These are phyloP conservation scores for Zygogramma bicolorata DNA, from an alignment of 2,888 invertebrate genomes.

Conservation along the genomic window DNA sequence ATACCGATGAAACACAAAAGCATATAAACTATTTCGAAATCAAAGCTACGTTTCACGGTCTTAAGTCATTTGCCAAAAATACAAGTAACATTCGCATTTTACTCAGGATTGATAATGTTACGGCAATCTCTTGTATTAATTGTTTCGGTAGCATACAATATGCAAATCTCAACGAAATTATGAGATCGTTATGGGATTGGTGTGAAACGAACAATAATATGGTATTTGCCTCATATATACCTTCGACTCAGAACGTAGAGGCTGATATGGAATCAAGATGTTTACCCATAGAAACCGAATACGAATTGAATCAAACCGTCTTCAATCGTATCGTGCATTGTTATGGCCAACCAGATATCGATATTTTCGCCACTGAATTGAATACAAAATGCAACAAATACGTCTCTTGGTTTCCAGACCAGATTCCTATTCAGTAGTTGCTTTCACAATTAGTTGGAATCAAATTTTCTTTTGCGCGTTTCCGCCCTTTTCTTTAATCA, in stretches of 20 bases:
- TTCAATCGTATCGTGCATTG: too few species aligned
- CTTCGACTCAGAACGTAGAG: slow-evolving; percentile 23
- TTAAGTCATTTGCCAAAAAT: slow-evolving; percentile 48
- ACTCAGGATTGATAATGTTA: neutral
- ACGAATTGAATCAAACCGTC: slow-evolving; percentile 28
- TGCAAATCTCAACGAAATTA: slow-evolving; percentile 41
- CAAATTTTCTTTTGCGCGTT: neutral
- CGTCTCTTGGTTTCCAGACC: too few species aligned
- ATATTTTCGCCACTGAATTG: too few species aligned
- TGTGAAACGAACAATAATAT: slow-evolving; percentile 38
- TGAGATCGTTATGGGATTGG: slow-evolving; percentile 49
- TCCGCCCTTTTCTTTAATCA: neutral
- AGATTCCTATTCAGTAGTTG: too few species aligned
- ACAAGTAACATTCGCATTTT: neutral
- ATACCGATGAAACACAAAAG: slow-evolving; percentile 6
- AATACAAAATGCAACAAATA: too few species aligned
- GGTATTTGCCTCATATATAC: slow-evolving; percentile 32
- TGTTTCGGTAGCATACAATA: slow-evolving; percentile 45
- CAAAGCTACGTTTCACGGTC: slow-evolving; percentile 43
- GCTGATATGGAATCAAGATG: slow-evolving; percentile 26
- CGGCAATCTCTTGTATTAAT: neutral
- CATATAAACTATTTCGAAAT: slow-evolving; percentile 44
- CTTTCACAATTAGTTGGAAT: too few species aligned
- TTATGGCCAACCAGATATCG: too few species aligned
- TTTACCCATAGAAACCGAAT: slow-evolving; percentile 29